A percentile compares a stretch with the other conserved stretches of the same genome.
phyloP scores from a whole-genome alignment of 2,797 vertebrate species.

The Pitangus sulphuratus region DNA sequence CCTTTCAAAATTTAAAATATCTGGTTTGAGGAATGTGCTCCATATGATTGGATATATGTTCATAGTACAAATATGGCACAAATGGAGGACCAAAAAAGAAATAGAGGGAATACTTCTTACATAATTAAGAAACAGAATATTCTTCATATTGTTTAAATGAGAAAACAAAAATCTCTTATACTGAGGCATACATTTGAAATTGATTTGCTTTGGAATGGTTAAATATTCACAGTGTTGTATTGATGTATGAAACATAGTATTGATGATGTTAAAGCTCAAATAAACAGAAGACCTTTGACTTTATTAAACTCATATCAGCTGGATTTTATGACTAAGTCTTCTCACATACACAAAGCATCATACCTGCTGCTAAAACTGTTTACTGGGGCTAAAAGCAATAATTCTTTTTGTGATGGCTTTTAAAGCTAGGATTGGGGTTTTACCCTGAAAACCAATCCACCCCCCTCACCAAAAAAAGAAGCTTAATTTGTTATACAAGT shows the following conservation, averaged over 20 bases:
- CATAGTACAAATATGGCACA: background rate
- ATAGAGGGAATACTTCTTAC: background rate
- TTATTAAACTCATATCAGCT: background rate
- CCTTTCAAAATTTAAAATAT: background rate
- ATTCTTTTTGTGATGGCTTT: background rate
- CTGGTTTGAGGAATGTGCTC: background rate
- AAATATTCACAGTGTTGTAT: background rate
- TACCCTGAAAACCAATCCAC: background rate
- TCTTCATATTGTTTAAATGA: background rate
- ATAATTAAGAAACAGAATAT: background rate
- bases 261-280: background rate
- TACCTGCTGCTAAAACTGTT: background rate
- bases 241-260: background rate
- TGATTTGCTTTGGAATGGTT: background rate
- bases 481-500: background rate
- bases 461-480: background rate
- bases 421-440: background rate
- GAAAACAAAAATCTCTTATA: background rate
- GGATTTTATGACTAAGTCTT: background rate
- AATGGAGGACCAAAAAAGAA: background rate
- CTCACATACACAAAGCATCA: background rate
- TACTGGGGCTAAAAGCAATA: background rate
- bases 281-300: background rate
- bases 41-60: background rate
- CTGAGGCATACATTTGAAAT: background rate